Conservation (phyloP, 2,888 invertebrate species). For the Phortica okadai region DNA sequence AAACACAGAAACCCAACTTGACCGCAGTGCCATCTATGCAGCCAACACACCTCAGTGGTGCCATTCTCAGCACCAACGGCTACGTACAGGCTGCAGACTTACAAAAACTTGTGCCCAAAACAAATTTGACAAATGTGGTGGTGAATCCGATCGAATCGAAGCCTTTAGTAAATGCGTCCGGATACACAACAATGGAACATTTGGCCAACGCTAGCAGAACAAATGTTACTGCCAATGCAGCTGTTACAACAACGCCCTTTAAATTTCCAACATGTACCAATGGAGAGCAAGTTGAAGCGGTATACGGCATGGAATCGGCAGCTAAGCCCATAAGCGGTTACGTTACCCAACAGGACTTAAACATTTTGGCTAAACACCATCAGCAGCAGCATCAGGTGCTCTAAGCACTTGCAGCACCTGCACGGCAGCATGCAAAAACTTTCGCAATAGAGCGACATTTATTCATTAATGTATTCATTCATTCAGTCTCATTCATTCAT, state of each 20-base stretch:
- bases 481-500: too few relatives aligned
- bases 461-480: too few relatives aligned
- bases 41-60: neutral
- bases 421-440: too few relatives aligned
- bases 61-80: slow-evolving; percentile 48
- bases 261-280: neutral
- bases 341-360: slow-evolving; percentile 70
- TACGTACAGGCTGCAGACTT: slow-evolving; percentile 58
- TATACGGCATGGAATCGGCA: too few relatives aligned
- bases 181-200: slow-evolving; percentile 64
- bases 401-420: too few relatives aligned
- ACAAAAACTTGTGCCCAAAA: slow-evolving; percentile 49
- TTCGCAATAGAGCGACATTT: too few relatives aligned
- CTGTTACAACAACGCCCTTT: slow-evolving; percentile 20
- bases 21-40: slow-evolving; percentile 13
- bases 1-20: neutral
- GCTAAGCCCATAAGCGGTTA: slow-evolving; percentile 60
- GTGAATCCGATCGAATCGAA: slow-evolving; percentile 30
- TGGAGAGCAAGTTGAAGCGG: slow-evolving; percentile 1
- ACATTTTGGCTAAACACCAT: slow-evolving; percentile 65
- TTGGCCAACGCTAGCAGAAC: slow-evolving; percentile 48
- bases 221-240: neutral
- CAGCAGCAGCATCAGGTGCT: slow-evolving; percentile 44
- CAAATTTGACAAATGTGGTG: slow-evolving; percentile 17
- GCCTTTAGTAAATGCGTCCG: slow-evolving; percentile 39